Conservation (phyloP, 1,140 invertebrate genomes). For the Bradynema listronoti region DNA sequence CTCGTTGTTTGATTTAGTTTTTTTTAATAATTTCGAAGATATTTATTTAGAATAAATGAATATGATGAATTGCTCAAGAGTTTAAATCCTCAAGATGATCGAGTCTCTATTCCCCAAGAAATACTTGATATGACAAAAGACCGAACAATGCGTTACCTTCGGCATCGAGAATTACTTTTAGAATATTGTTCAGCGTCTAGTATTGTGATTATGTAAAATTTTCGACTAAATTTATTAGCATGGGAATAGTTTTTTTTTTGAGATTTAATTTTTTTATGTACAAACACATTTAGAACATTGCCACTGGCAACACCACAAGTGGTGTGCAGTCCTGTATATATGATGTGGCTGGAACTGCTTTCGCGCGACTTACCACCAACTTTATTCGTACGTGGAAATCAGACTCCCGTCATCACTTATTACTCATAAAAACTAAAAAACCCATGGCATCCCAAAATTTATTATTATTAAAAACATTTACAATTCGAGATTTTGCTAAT, state of each 20-base stretch:
- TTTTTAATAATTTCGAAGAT: background rate
- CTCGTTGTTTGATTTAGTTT: background rate
- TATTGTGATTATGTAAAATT: constrained; percentile 39
- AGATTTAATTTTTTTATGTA: constrained; percentile 12
- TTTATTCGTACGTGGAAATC: constrained; percentile 83
- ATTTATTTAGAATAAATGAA: constrained; percentile 26
- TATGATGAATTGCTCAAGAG: constrained; percentile 33
- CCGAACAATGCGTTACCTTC: constrained; percentile 26
- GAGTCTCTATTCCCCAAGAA: constrained; percentile 17
- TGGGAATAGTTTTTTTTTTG: constrained; percentile 1
- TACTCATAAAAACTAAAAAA: constrained; percentile 87
- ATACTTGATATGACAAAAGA: constrained; percentile 23
- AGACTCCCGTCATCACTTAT: constrained; percentile 84
- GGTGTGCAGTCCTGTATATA: constrained; percentile 66
- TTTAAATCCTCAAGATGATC: constrained; percentile 18
- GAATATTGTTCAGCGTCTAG: constrained; percentile 39
- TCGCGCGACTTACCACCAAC: constrained; percentile 81
- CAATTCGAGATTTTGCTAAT: too few species aligned
- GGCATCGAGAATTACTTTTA: constrained; percentile 39
- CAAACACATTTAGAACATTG: constrained; percentile 25
- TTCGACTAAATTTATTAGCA: background rate
- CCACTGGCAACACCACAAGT: constrained; percentile 24
- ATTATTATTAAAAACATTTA: too few species aligned
- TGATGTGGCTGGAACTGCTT: constrained; percentile 86
- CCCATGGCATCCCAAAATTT: too few species aligned